Conservation (phyloP, 2,888 invertebrate species). For the Amblyjoppa proteus region DNA sequence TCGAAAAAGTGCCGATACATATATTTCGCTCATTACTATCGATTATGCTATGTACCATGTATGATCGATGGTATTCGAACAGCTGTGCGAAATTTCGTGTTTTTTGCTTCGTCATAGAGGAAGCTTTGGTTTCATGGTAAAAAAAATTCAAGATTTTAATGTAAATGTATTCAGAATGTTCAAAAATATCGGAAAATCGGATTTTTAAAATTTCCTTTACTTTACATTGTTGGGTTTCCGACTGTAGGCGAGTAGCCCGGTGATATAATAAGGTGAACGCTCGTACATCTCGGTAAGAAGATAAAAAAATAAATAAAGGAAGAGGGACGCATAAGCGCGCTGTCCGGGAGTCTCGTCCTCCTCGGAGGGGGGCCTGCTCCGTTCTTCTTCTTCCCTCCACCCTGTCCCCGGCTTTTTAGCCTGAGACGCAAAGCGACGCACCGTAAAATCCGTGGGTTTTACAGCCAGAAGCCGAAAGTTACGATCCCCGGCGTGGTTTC, state of each 20-base stretch:
- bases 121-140: too few relatives aligned
- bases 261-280: constrained; percentile 65
- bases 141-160: too few relatives aligned
- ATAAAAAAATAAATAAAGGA: constrained; percentile 29
- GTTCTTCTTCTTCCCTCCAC: constrained; percentile 37
- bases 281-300: constrained; percentile 55
- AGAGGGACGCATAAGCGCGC: constrained; percentile 60
- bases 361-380: constrained; percentile 62
- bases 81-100: too few relatives aligned
- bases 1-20: constrained; percentile 7
- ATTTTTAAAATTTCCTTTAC: too few relatives aligned
- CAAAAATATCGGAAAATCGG: too few relatives aligned
- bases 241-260: constrained; percentile 32
- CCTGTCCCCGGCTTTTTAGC: constrained; percentile 46
- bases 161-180: too few relatives aligned
- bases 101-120: too few relatives aligned
- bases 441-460: constrained; percentile 73
- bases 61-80: neutral
- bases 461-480: constrained; percentile 77
- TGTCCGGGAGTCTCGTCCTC: constrained; percentile 65
- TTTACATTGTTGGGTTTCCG: too few relatives aligned
- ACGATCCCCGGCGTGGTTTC: constrained; percentile 76
- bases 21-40: constrained; percentile 44
- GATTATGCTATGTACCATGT: neutral
- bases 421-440: constrained; percentile 57